phyloP scores from a whole-genome alignment of 2,113 vertebrate genomes.

The Thunnus thynnus region DNA sequence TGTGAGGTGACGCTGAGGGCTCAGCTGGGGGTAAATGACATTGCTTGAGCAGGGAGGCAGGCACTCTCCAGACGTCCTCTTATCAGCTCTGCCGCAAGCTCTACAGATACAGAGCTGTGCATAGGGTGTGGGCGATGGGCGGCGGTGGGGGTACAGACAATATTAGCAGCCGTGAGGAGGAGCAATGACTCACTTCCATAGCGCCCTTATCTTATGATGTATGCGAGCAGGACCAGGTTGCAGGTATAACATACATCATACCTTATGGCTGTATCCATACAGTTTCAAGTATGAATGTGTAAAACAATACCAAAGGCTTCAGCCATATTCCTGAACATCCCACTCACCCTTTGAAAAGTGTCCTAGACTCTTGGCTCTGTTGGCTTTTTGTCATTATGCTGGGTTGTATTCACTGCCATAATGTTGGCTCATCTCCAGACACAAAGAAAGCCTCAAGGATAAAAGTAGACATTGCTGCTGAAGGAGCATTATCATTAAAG shows the following conservation, averaged over 20 bases:
- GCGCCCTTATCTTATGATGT: conserved; percentile 54
- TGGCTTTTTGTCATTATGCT: conserved; percentile 27
- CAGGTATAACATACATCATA: conserved; percentile 38
- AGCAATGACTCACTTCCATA: conserved; percentile 65
- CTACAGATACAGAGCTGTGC: conserved; percentile 33
- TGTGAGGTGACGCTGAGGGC: conserved; percentile 40
- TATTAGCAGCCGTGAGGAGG: conserved; percentile 45
- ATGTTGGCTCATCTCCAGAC: conserved; percentile 52
- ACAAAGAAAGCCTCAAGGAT: conserved; percentile 59
- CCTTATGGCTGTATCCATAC: conserved; percentile 2
- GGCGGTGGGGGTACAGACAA: conserved; percentile 12
- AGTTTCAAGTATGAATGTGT: conserved; percentile 28
- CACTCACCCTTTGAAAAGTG: conserved; percentile 34
- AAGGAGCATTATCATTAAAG: conserved; percentile 52
- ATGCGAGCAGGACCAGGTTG: conserved; percentile 29
- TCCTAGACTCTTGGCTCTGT: conserved; percentile 25
- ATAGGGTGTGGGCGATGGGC: conserved; percentile 22
- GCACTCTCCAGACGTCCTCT: conserved; percentile 37
- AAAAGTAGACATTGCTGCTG: conserved; percentile 42
- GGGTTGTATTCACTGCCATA: conserved; percentile 39
- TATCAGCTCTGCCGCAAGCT: conserved; percentile 58
- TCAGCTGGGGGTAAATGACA: conserved; percentile 72
- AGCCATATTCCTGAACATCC: conserved; percentile 8
- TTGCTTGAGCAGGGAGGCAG: conserved; percentile 41
- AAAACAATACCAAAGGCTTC: conserved; percentile 25